Percentiles rank a stretch among this genome's conserved stretches.
Evolutionary conservation across 2,888 invertebrate species (phyloP).

Genomic region (Campoplex capitator): DNA sequence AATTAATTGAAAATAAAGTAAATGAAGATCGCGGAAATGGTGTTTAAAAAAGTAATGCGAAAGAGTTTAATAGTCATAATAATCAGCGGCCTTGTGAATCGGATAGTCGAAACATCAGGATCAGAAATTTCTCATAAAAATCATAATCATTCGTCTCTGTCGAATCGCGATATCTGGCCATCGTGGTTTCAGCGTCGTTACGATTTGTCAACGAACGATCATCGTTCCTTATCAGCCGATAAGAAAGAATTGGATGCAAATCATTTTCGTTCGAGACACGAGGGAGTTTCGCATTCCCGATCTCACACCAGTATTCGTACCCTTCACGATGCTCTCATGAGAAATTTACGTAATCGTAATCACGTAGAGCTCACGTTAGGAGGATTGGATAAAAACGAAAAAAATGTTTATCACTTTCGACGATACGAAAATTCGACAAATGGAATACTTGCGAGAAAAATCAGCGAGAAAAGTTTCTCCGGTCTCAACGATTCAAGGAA

Average conservation of each 20-base stretch:
- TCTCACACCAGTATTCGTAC: constrained; percentile 13
- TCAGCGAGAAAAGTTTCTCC: constrained; percentile 32
- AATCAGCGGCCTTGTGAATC: background rate
- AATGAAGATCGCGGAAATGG: constrained; percentile 46
- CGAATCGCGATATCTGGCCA: constrained; percentile 51
- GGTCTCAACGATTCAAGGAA: constrained; percentile 7
- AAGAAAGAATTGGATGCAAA: constrained; percentile 35
- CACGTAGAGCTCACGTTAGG: background rate
- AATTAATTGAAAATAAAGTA: background rate
- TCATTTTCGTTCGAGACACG: constrained; percentile 39
- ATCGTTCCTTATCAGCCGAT: constrained; percentile 27
- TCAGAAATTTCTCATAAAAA: constrained; percentile 23
- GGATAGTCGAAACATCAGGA: constrained; percentile 13
- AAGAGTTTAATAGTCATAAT: constrained; percentile 15
- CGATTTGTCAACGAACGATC: constrained; percentile 40
- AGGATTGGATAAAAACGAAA: background rate
- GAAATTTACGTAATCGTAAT: constrained; percentile 50
- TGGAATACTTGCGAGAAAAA: constrained; percentile 12
- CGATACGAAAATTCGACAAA: constrained; percentile 15
- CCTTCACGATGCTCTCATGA: constrained; percentile 37
- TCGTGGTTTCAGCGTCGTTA: constrained; percentile 53
- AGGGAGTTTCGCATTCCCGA: constrained; percentile 19
- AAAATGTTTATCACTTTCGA: constrained; percentile 37
- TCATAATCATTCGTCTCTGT: constrained; percentile 23
- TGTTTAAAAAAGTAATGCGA: constrained; percentile 20